Conservation (phyloP, 2,797 vertebrate genomes). For the Sylvilagus floridanus region DNA sequence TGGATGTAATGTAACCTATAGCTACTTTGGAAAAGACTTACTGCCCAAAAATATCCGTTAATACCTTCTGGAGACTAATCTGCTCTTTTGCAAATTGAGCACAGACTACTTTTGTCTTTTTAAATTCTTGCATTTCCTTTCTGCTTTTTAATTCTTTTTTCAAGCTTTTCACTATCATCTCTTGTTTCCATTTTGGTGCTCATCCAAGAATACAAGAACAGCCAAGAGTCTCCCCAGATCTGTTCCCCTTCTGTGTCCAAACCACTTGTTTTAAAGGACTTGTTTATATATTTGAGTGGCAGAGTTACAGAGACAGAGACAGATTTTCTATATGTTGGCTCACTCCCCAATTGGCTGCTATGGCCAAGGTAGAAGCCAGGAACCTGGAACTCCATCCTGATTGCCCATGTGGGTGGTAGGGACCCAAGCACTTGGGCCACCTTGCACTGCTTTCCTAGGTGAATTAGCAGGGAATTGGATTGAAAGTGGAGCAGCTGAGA, state of each 20-base stretch:
- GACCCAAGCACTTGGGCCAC: too few relatives aligned
- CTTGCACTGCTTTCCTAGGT: too few relatives aligned
- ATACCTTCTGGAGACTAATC: background rate
- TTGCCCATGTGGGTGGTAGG: too few relatives aligned
- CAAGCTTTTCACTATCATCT: background rate
- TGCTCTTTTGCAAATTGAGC: conserved; percentile 33
- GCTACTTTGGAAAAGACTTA: background rate
- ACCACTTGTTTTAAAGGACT: too few relatives aligned
- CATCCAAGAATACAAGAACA: background rate
- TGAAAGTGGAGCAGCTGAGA: too few relatives aligned
- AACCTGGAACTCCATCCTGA: too few relatives aligned
- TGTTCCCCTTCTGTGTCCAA: background rate
- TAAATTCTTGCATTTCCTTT: conserved; percentile 10
- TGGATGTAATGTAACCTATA: background rate
- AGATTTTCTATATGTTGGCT: too few relatives aligned
- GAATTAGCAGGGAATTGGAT: too few relatives aligned
- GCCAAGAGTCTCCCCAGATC: background rate
- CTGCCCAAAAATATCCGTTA: background rate
- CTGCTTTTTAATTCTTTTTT: background rate
- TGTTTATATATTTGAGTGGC: too few relatives aligned
- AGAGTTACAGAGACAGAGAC: too few relatives aligned
- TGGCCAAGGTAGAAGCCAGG: too few relatives aligned
- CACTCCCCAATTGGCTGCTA: too few relatives aligned
- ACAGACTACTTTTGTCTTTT: background rate
- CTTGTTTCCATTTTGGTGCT: conserved; percentile 1